Conservation (phyloP, 2,113 vertebrate genomes). For the Entelurus aequoreus region DNA sequence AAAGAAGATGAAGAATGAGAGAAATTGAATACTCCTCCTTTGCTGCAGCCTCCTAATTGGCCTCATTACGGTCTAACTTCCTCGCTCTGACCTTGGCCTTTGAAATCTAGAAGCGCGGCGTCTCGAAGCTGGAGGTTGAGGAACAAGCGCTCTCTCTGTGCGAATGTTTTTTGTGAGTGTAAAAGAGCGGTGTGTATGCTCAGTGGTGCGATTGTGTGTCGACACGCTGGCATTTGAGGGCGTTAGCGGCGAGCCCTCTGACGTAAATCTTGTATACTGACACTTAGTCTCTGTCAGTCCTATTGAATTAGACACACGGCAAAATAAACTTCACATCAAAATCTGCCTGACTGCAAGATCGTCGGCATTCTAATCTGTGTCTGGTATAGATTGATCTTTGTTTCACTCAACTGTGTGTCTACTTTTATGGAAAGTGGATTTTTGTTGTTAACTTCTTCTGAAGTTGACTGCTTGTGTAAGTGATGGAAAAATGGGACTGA, state of each 20-base stretch:
- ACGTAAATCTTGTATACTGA: constrained; percentile 33
- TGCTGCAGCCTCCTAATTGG: constrained; percentile 64
- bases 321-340: constrained; percentile 3
- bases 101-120: constrained; percentile 60
- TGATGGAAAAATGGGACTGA: constrained; percentile 41
- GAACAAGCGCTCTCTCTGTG: constrained; percentile 59
- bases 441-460: constrained; percentile 14
- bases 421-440: constrained; percentile 11
- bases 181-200: constrained; percentile 15
- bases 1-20: constrained; percentile 26
- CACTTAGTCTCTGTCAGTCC: constrained; percentile 21
- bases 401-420: constrained; percentile 6
- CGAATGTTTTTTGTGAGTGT: constrained; percentile 11
- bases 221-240: constrained; percentile 13
- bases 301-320: constrained; percentile 14
- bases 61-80: constrained; percentile 69
- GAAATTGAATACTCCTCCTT: constrained; percentile 49
- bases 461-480: constrained; percentile 10
- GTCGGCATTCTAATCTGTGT: not conserved
- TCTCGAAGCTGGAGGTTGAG: constrained; percentile 34
- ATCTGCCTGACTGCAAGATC: not conserved
- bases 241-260: constrained; percentile 22
- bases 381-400: not conserved
- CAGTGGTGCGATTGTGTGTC: constrained; percentile 13
- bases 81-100: constrained; percentile 70